Percentiles rank a stretch among this genome's conserved stretches.
Evolutionary conservation across 2,888 invertebrate genomes (phyloP).

Genomic region (Nomada fucata): DNA sequence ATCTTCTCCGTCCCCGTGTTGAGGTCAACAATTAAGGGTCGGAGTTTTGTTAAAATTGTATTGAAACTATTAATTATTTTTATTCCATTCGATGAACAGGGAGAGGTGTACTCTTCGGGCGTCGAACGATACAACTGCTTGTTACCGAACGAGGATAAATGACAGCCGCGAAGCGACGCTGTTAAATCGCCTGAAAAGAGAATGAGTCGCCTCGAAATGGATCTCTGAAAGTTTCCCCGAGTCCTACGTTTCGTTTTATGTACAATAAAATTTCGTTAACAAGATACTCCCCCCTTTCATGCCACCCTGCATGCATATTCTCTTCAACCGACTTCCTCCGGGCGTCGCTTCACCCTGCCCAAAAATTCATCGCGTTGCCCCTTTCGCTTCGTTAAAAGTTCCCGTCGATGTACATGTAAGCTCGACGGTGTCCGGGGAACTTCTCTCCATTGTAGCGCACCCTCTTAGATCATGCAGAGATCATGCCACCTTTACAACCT

Average conservation of each 20-base stretch:
- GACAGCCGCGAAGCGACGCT: too few species aligned
- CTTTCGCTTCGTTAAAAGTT: slow-evolving; percentile 15
- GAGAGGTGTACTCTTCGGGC: too few species aligned
- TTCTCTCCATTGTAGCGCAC: not conserved
- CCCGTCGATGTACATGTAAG: not conserved
- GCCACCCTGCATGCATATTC: not conserved
- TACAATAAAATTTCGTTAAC: not conserved
- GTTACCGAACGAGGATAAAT: too few species aligned
- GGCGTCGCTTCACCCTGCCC: not conserved
- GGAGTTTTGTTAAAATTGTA: too few species aligned
- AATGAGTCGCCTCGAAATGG: not conserved
- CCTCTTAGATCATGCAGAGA: slow-evolving; percentile 11
- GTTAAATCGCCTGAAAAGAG: not conserved
- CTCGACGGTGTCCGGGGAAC: not conserved
- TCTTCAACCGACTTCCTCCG: not conserved
- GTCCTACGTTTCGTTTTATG: too few species aligned
- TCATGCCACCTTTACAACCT: slow-evolving; percentile 1
- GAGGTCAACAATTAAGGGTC: too few species aligned
- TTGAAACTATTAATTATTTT: too few species aligned
- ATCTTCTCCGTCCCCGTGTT: too few species aligned
- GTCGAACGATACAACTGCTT: too few species aligned
- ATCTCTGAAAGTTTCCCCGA: not conserved
- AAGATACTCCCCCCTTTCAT: not conserved
- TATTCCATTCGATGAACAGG: too few species aligned
- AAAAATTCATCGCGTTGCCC: slow-evolving; percentile 4